Conservation (phyloP, 2,113 vertebrate species). For the Eidolon helvum region DNA sequence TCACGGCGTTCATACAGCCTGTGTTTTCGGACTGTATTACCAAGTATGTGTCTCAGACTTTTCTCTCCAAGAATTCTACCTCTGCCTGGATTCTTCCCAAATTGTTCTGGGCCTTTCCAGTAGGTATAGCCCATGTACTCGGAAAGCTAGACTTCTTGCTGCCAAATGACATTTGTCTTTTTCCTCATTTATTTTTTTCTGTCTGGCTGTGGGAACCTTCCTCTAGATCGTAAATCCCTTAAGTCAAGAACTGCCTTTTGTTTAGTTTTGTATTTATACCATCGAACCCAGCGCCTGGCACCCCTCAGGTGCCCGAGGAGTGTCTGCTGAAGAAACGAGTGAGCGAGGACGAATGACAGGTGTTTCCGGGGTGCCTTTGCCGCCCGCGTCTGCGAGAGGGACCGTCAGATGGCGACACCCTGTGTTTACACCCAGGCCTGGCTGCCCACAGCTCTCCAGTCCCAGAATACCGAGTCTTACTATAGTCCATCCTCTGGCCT, state of each 20-base stretch:
- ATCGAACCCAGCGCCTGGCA: neutral
- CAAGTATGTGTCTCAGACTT: neutral
- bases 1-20: neutral
- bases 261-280: neutral
- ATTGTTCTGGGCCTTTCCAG: neutral
- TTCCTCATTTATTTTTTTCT: neutral
- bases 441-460: neutral
- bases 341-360: neutral
- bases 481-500: too few relatives aligned
- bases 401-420: too few relatives aligned
- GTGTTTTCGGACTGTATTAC: neutral
- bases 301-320: neutral
- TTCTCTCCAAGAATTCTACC: neutral
- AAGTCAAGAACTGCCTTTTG: neutral
- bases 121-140: neutral
- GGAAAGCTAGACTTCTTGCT: neutral
- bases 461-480: neutral
- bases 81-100: neutral
- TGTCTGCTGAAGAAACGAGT: neutral
- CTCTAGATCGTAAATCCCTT: neutral
- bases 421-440: neutral
- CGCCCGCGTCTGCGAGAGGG: accelerated
- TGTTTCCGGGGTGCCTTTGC: neutral
- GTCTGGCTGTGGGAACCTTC: neutral
- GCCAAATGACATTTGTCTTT: neutral